phyloP scores from a whole-genome alignment of 2,797 vertebrate species.

The Darevskia nairensis region DNA sequence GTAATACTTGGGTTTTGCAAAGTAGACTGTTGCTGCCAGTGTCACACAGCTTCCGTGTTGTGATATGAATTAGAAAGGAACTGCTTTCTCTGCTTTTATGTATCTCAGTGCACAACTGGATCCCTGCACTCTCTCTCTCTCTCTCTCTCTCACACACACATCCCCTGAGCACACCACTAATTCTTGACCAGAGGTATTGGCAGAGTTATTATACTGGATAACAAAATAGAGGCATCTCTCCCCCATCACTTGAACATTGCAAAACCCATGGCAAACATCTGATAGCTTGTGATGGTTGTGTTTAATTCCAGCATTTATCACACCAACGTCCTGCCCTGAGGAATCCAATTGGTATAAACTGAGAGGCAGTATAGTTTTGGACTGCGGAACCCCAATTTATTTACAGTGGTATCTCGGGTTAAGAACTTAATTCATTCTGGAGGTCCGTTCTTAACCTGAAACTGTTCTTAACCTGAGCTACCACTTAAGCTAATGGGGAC shows the following conservation, averaged over 20 bases:
- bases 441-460: too few relatives aligned
- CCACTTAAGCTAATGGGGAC: too few relatives aligned
- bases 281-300: not conserved
- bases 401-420: not conserved
- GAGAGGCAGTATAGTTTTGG: too few relatives aligned
- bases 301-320: not conserved
- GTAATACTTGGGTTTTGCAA: not conserved
- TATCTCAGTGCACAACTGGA: not conserved
- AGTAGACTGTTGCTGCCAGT: not conserved
- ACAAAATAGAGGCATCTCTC: not conserved
- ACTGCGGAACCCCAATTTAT: too few relatives aligned
- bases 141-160: too few relatives aligned
- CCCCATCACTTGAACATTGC: not conserved
- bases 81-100: not conserved
- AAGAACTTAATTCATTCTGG: too few relatives aligned
- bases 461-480: too few relatives aligned
- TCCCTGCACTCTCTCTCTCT: too few relatives aligned
- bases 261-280: not conserved
- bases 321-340: not conserved
- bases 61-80: not conserved
- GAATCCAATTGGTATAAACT: not conserved
- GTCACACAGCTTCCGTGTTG: not conserved
- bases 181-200: not conserved
- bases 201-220: not conserved
- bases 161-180: not conserved